Conservation (phyloP, 1,140 invertebrate species). For the Leptopilina boulardi region DNA sequence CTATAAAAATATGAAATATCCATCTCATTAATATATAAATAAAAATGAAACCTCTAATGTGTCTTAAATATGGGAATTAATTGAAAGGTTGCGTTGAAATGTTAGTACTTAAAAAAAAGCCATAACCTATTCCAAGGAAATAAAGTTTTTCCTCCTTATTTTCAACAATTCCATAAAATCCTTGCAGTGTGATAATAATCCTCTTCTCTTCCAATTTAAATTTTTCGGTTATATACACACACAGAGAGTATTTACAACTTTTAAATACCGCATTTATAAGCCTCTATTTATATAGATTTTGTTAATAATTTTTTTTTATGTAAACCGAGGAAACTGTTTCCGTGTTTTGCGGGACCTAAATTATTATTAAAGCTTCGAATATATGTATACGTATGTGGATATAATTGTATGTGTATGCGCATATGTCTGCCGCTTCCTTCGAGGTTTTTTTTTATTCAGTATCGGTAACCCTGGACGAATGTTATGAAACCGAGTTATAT, state of each 20-base stretch:
- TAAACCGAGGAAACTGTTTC: slow-evolving; percentile 2
- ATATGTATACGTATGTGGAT: background rate
- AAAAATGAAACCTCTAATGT: background rate
- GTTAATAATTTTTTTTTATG: background rate
- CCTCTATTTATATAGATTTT: background rate
- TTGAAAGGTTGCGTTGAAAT: background rate
- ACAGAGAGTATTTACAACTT: background rate
- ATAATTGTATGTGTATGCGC: slow-evolving; percentile 11
- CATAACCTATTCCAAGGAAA: background rate
- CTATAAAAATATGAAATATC: no score
- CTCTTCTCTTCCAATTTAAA: background rate
- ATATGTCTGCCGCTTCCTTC: background rate
- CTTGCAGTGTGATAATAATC: slow-evolving; percentile 3
- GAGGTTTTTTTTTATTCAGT: slow-evolving; percentile 5
- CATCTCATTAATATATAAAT: background rate
- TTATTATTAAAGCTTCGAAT: slow-evolving; percentile 7
- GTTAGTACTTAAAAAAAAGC: background rate
- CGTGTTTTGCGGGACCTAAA: slow-evolving; percentile 2
- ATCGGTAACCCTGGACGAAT: slow-evolving; percentile 31
- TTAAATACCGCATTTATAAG: background rate
- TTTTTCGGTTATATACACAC: background rate
- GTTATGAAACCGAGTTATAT: slow-evolving; percentile 48
- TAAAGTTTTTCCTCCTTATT: background rate
- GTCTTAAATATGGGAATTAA: background rate
- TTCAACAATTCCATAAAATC: background rate